Evolutionary conservation across 2,797 vertebrate species (phyloP).

Genomic region (Amazona ochrocephala): DNA sequence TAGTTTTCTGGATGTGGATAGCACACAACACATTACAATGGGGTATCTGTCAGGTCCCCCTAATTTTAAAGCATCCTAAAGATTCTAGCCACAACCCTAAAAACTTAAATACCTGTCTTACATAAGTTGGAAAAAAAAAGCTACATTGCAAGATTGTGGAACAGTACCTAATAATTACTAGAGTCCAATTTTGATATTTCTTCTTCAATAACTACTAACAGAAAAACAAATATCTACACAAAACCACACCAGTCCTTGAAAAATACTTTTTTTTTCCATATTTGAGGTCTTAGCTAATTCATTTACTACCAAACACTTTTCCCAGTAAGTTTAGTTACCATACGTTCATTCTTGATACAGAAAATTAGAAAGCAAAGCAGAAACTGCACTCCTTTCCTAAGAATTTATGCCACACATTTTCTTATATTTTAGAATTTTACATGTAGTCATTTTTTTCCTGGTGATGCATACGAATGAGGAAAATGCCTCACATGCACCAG

Average conservation of each 20-base stretch:
- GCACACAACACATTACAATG: neutral
- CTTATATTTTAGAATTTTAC: neutral
- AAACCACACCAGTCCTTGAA: neutral
- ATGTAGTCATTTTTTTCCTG: neutral
- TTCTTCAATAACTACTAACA: neutral
- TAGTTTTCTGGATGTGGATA: neutral
- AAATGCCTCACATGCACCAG: neutral
- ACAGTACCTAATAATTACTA: neutral
- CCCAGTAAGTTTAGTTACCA: neutral
- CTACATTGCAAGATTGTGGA: neutral
- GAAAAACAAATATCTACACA: neutral
- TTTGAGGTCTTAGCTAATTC: neutral
- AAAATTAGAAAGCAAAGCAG: neutral
- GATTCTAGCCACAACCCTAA: neutral
- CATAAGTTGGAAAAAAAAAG: neutral
- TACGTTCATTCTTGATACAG: neutral
- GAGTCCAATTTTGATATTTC: neutral
- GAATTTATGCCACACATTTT: no score
- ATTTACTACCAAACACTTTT: neutral
- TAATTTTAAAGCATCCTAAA: neutral
- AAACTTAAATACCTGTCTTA: neutral
- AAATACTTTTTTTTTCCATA: neutral
- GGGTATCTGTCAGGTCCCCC: neutral
- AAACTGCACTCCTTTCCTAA: neutral
- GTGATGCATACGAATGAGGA: neutral